A percentile compares a stretch with the other conserved stretches of the same genome.
These are phyloP conservation scores for Hucho hucho DNA, from an alignment of 2,113 vertebrate genomes.

Conservation along the genomic window DNA sequence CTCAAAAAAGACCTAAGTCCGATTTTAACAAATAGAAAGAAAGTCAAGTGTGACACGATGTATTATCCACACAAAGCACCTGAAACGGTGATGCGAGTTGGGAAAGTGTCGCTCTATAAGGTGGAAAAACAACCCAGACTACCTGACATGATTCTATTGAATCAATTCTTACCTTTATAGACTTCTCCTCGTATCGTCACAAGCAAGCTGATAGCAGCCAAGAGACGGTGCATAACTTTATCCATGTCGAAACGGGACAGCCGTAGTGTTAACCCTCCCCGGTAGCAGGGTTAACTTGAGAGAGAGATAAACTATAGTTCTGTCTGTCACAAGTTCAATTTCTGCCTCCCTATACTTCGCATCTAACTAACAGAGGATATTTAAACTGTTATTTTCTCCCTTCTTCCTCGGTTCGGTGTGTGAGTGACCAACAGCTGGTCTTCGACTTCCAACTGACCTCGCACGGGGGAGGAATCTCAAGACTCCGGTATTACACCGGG, in stretches of 20 bases:
- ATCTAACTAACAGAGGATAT: background rate
- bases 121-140: background rate
- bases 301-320: slow-evolving; percentile 48
- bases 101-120: background rate
- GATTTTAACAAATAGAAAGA: background rate
- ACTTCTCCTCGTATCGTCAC: slow-evolving; percentile 71
- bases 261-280: slow-evolving; percentile 61
- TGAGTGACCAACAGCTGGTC: slow-evolving; percentile 37
- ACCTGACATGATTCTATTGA: background rate
- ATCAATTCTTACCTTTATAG: slow-evolving; percentile 74
- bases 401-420: slow-evolving; percentile 17
- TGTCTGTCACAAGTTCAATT: slow-evolving; percentile 52
- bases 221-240: slow-evolving; percentile 74
- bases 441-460: slow-evolving; percentile 60
- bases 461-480: slow-evolving; percentile 2
- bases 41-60: background rate
- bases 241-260: slow-evolving; percentile 69
- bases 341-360: background rate
- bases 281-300: slow-evolving; percentile 61
- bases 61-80: background rate
- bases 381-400: slow-evolving; percentile 15
- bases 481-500: slow-evolving; percentile 66
- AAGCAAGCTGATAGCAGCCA: slow-evolving; percentile 70
- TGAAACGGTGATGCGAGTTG: background rate
- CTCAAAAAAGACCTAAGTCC: too few relatives aligned